Percentiles rank a stretch among this genome's conserved stretches.
Evolutionary conservation across 2,797 vertebrate genomes (phyloP).

Genomic region (Leptoclinus maculatus): DNA sequence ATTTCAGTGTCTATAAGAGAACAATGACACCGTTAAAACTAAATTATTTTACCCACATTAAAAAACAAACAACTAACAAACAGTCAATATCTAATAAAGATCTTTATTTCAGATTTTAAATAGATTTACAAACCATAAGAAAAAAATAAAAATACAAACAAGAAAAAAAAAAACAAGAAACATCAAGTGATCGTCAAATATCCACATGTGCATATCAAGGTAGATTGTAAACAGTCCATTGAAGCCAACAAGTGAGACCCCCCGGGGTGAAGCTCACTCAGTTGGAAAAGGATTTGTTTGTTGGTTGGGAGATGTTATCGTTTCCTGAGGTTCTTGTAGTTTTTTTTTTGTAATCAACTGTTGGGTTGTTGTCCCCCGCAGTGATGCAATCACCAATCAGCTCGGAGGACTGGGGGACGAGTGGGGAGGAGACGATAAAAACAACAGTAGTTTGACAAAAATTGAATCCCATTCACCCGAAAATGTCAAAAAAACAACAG

Average conservation of each 20-base stretch:
- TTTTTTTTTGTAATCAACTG: constrained; percentile 55
- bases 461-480: constrained; percentile 42
- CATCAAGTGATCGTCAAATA: constrained; percentile 81
- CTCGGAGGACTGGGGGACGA: constrained; percentile 42
- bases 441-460: constrained; percentile 58
- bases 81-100: constrained; percentile 82
- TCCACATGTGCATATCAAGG: constrained; percentile 82
- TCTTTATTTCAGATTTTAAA: constrained; percentile 88
- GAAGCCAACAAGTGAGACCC: constrained; percentile 70
- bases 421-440: constrained; percentile 32
- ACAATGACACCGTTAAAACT: constrained; percentile 8
- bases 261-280: constrained; percentile 56
- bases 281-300: constrained; percentile 49
- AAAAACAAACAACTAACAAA: background rate
- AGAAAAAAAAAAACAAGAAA: constrained; percentile 50
- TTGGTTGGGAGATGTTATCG: constrained; percentile 33
- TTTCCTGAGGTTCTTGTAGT: constrained; percentile 74
- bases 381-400: constrained; percentile 61
- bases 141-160: constrained; percentile 74
- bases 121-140: constrained; percentile 88
- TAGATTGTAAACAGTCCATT: constrained; percentile 83
- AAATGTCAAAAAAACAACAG: constrained; percentile 26
- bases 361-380: constrained; percentile 46
- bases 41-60: background rate
- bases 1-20: constrained; percentile 47